Conservation (phyloP, 2,797 vertebrate genomes). For the Cichlasoma orientale region DNA sequence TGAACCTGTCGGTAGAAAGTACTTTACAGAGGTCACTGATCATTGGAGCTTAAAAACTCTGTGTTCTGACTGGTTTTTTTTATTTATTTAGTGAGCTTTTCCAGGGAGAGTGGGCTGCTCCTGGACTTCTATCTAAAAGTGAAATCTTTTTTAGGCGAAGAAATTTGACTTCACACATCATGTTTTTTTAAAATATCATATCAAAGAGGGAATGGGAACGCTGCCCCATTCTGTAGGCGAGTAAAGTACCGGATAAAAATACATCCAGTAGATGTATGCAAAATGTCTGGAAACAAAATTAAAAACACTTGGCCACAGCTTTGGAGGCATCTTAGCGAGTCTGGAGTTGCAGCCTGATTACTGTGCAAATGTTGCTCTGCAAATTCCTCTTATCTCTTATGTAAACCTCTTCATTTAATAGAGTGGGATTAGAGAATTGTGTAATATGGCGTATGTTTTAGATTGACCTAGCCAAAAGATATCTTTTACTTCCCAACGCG, state of each 20-base stretch:
- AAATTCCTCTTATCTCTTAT: conserved; percentile 7
- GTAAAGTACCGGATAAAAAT: conserved; percentile 35
- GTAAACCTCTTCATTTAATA: conserved; percentile 32
- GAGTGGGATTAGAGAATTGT: conserved; percentile 30
- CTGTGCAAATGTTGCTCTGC: neutral
- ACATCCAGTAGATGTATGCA: neutral
- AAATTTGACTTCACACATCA: conserved; percentile 1
- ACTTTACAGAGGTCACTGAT: conserved; percentile 1
- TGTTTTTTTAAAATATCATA: neutral
- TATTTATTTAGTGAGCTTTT: neutral
- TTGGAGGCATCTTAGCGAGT: neutral
- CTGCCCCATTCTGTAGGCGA: conserved; percentile 35
- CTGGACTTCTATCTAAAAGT: conserved; percentile 15
- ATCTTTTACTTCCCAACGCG: neutral
- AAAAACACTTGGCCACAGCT: neutral
- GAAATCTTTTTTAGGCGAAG: conserved; percentile 7
- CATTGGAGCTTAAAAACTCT: neutral
- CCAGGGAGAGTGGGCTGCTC: conserved; percentile 1
- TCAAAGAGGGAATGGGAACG: conserved; percentile 39
- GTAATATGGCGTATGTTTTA: conserved; percentile 19
- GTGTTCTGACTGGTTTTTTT: neutral
- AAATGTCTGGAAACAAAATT: neutral
- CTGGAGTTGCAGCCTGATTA: neutral
- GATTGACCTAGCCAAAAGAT: neutral
- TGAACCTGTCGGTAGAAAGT: neutral